A percentile compares a stretch with the other conserved stretches of the same genome.
Evolutionary conservation across 1,140 invertebrate genomes (phyloP).

Genomic region (Camponotus pennsylvanicus): DNA sequence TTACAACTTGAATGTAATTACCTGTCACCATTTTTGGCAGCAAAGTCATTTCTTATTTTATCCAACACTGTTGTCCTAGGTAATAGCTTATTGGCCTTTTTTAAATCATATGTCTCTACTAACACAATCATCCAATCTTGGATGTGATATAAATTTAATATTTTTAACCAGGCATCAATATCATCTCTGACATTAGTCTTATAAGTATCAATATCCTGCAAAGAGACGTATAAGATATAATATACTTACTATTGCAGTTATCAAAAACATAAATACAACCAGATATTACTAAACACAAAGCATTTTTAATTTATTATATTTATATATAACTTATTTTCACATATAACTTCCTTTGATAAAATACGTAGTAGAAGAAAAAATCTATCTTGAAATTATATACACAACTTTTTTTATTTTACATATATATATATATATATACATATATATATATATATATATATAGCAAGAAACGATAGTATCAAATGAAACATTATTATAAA

Average conservation of each 20-base stretch:
- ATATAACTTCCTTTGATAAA: neutral
- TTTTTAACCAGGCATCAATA: constrained; percentile 95
- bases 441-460: constrained; percentile 8
- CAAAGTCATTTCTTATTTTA: constrained; percentile 97
- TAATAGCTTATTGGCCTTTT: constrained; percentile 96
- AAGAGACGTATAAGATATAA: constrained; percentile 70
- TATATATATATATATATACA: neutral
- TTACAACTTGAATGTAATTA: constrained; percentile 76
- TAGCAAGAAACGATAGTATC: neutral
- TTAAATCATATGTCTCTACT: constrained; percentile 96
- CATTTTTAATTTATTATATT: neutral
- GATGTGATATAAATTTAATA: constrained; percentile 91
- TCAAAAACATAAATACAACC: constrained; percentile 38
- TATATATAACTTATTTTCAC: neutral
- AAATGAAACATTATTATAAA: constrained; percentile 22
- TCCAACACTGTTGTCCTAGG: constrained; percentile 97
- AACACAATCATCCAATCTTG: constrained; percentile 97
- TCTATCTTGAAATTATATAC: constrained; percentile 25
- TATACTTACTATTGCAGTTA: neutral
- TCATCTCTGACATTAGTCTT: constrained; percentile 95
- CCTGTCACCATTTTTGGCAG: constrained; percentile 94
- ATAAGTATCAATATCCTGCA: constrained; percentile 96
- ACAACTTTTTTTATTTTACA: constrained; percentile 17
- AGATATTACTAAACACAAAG: neutral
- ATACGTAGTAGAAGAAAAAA: neutral